Evolutionary conservation across 2,888 invertebrate genomes (phyloP).

Genomic region (Coremacera marginata): DNA sequence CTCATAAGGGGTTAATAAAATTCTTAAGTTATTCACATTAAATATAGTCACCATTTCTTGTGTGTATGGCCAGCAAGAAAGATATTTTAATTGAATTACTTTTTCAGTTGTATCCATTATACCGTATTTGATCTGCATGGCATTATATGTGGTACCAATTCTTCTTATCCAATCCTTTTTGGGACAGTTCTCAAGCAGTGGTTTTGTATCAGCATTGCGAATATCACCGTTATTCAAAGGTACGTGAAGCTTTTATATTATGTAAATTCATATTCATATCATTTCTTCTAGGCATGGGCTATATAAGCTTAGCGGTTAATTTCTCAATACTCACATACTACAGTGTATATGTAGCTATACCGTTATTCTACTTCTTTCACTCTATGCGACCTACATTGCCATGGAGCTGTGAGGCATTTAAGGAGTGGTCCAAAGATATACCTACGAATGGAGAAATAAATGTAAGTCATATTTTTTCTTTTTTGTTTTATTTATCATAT

Average conservation of each 20-base stretch:
- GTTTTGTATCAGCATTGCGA: constrained; percentile 84
- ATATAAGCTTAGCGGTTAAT: constrained; percentile 83
- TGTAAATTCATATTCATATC: too few species aligned
- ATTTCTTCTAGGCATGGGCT: constrained; percentile 80
- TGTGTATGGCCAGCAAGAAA: too few species aligned
- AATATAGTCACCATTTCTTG: too few species aligned
- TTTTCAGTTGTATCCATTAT: constrained; percentile 56
- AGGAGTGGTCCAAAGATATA: constrained; percentile 42
- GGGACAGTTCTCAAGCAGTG: constrained; percentile 81
- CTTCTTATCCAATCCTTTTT: constrained; percentile 67
- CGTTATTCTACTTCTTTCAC: constrained; percentile 81
- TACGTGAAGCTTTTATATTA: constrained; percentile 58
- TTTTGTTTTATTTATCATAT: too few species aligned
- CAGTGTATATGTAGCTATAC: constrained; percentile 85
- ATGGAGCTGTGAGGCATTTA: constrained; percentile 80
- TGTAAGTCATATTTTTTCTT: too few species aligned
- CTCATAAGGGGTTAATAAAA: too few species aligned
- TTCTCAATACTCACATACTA: constrained; percentile 84
- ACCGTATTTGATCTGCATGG: constrained; percentile 73
- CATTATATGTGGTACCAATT: constrained; percentile 85
- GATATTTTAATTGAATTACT: neutral
- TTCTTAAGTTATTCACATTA: too few species aligned
- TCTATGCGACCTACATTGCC: constrained; percentile 78
- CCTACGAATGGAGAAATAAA: neutral
- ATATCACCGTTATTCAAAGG: constrained; percentile 90